Conservation (phyloP, 2,113 vertebrate genomes). For the Mobula hypostoma region DNA sequence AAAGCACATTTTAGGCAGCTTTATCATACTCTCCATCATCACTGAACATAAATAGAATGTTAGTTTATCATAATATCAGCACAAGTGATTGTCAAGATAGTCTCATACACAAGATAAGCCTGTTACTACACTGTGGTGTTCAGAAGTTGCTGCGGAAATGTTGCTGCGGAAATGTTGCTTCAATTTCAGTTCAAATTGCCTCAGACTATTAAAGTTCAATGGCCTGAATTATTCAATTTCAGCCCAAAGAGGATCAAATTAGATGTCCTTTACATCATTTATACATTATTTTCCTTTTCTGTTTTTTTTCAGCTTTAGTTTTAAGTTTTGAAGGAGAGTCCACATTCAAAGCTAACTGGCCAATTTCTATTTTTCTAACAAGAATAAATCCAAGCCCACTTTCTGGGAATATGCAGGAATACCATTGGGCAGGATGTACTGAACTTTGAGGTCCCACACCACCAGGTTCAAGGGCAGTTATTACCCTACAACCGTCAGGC, state of each 20-base stretch:
- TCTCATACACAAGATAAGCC: not conserved
- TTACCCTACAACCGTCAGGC: no score
- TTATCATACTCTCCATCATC: not conserved
- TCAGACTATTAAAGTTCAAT: not conserved
- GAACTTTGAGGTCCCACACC: no score
- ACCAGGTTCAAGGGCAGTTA: no score
- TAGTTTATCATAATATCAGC: not conserved
- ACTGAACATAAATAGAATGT: not conserved
- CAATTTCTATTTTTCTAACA: not conserved
- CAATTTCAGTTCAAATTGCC: not conserved
- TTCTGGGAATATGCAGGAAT: no score
- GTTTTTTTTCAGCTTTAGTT: not conserved
- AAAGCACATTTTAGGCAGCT: not conserved
- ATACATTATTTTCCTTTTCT: not conserved
- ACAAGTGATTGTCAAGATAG: not conserved
- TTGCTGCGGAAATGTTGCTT: not conserved
- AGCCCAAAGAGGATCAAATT: not conserved
- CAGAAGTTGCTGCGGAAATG: not conserved
- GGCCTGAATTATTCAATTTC: not conserved
- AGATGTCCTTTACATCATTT: not conserved
- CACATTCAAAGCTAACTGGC: not conserved
- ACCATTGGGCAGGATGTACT: no score
- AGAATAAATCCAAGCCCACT: not conserved
- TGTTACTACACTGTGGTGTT: not conserved
- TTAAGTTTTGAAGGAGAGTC: not conserved